phyloP scores from a whole-genome alignment of 2,797 vertebrate species.

The Dryobates pubescens region DNA sequence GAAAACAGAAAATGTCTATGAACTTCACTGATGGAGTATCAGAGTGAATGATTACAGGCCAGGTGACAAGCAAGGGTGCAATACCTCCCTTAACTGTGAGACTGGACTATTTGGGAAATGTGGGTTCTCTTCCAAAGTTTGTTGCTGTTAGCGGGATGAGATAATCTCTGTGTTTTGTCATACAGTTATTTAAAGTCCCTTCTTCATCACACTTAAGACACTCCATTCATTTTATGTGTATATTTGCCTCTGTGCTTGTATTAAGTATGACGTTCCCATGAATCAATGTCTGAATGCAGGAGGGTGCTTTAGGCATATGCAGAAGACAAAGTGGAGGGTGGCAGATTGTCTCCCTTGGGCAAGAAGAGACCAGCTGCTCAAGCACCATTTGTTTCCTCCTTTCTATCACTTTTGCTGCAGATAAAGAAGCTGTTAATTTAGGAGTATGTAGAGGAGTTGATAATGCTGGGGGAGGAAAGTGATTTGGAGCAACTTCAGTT shows the following conservation, averaged over 20 bases:
- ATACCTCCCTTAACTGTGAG: neutral
- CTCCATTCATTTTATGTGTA: neutral
- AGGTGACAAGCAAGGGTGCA: neutral
- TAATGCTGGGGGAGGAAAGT: neutral
- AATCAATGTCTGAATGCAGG: neutral
- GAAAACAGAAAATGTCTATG: neutral
- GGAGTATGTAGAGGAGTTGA: neutral
- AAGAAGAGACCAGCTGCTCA: neutral
- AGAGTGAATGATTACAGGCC: rapidly evolving
- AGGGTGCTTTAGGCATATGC: neutral
- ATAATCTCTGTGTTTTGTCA: neutral
- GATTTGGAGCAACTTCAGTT: neutral
- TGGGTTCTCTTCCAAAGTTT: neutral
- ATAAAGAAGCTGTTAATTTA: neutral
- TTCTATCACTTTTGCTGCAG: neutral
- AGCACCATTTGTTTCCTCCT: neutral
- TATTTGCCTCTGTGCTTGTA: neutral
- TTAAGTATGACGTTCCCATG: rapidly evolving
- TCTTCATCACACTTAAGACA: neutral
- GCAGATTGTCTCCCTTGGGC: neutral
- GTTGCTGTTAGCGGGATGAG: neutral
- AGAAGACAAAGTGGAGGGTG: neutral
- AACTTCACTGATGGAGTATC: neutral
- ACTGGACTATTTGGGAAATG: neutral
- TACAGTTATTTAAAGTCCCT: neutral